These are phyloP conservation scores for Protosalanx chinensis DNA, from an alignment of 2,797 vertebrate genomes.

Conservation along the genomic window DNA sequence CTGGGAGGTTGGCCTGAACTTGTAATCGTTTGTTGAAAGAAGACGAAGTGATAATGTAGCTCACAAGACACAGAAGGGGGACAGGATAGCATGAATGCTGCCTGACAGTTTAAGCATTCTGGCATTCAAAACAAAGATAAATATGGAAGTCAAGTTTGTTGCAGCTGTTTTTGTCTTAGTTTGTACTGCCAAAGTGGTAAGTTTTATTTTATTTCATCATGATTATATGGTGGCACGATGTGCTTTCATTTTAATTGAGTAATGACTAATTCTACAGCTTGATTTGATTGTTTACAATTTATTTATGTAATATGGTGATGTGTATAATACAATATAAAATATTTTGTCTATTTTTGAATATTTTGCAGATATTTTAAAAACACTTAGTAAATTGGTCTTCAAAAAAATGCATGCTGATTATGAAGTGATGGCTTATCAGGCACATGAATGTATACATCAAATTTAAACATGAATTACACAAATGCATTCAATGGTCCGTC, in stretches of 20 bases:
- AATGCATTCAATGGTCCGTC: background rate
- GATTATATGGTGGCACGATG: background rate
- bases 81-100: background rate
- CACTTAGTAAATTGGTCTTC: too few relatives aligned
- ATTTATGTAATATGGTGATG: background rate
- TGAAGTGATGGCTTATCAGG: background rate
- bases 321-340: background rate
- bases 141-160: constrained; percentile 13
- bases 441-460: background rate
- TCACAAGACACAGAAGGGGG: background rate
- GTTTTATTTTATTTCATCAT: background rate
- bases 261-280: background rate
- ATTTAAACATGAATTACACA: background rate
- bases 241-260: too few relatives aligned
- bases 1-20: background rate
- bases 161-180: constrained; percentile 7
- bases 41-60: background rate
- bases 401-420: too few relatives aligned
- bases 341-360: too few relatives aligned
- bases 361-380: too few relatives aligned
- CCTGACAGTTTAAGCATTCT: background rate
- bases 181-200: constrained; percentile 12
- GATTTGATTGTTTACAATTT: background rate
- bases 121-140: constrained; percentile 3
- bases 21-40: background rate